Percentiles rank a stretch among this genome's conserved stretches.
Evolutionary conservation across 2,113 vertebrate genomes (phyloP).

Genomic region (Urocolius indicus): DNA sequence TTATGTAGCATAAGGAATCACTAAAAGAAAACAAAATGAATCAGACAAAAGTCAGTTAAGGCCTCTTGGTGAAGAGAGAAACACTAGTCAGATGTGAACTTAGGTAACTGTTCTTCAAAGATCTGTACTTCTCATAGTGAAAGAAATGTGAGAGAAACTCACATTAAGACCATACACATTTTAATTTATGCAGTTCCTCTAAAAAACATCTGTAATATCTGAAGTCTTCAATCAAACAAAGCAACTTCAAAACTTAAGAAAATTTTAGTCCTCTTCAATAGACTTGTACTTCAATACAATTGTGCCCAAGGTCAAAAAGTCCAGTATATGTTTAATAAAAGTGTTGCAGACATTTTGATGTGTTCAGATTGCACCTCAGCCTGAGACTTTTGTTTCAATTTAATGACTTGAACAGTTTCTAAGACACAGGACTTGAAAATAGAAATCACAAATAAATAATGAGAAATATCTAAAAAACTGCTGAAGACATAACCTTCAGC

Average conservation of each 20-base stretch:
- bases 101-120: not conserved
- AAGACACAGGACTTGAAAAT: not conserved
- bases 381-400: not conserved
- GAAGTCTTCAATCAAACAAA: not conserved
- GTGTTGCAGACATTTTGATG: not conserved
- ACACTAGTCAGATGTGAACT: not conserved
- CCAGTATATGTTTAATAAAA: not conserved
- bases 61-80: not conserved
- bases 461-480: not conserved
- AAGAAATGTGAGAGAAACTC: not conserved
- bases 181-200: not conserved
- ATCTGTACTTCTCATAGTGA: rapidly evolving
- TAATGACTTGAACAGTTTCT: not conserved
- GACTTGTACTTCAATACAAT: not conserved
- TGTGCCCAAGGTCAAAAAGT: not conserved
- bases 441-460: not conserved
- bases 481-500: not conserved
- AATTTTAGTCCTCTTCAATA: not conserved
- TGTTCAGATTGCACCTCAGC: not conserved
- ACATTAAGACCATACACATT: not conserved
- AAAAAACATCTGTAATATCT: not conserved
- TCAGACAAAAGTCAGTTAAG: not conserved
- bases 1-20: not conserved
- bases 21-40: not conserved
- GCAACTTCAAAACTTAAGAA: not conserved